Evolutionary conservation across 2,888 invertebrate genomes (phyloP).

Genomic region (Rhopalosiphum nymphaeae): DNA sequence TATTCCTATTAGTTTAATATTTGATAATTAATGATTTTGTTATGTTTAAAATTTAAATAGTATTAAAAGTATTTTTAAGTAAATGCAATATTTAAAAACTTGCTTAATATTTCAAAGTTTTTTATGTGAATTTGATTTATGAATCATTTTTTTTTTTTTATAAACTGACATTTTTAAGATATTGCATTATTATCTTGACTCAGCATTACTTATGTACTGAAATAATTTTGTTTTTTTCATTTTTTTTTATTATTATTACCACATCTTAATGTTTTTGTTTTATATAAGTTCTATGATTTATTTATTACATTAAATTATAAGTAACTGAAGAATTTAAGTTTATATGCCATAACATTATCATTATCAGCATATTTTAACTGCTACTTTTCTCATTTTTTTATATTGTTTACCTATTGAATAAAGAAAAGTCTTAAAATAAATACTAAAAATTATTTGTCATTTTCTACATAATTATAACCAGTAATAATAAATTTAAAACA

Average conservation of each 20-base stretch:
- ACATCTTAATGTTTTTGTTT: background rate
- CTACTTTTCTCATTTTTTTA: background rate
- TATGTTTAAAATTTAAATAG: background rate
- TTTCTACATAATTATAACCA: too few species aligned
- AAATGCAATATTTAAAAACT: background rate
- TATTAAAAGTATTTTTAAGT: background rate
- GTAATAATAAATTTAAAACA: too few species aligned
- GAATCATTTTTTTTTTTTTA: background rate
- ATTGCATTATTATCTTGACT: background rate
- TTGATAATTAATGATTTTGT: background rate
- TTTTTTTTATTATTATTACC: background rate
- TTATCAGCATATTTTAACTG: background rate
- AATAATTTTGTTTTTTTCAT: background rate
- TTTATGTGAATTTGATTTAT: background rate
- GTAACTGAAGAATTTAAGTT: background rate
- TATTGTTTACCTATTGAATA: background rate
- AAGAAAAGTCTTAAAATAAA: background rate
- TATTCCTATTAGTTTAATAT: background rate
- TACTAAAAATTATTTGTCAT: too few species aligned
- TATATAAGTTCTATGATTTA: background rate
- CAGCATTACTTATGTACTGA: background rate
- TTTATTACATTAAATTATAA: background rate
- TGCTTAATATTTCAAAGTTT: background rate
- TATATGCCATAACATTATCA: background rate
- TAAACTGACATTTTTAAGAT: background rate